Conservation (phyloP, 2,797 vertebrate species). For the Crocidura indochinensis region DNA sequence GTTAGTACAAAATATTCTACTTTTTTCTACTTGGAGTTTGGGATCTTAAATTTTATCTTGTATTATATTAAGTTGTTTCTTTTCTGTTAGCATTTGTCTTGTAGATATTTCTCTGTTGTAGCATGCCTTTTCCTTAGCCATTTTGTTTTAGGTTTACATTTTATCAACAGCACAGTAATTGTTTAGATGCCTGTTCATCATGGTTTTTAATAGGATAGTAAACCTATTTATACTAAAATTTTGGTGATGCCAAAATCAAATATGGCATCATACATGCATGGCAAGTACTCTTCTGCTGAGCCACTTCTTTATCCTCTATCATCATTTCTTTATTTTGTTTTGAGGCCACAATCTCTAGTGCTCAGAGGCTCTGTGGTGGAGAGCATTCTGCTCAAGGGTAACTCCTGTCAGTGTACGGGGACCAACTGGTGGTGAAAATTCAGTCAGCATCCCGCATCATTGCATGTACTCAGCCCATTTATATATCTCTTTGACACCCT, state of each 20-base stretch:
- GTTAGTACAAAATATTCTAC: neutral
- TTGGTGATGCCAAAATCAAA: neutral
- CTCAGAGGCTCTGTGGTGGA: too few species aligned
- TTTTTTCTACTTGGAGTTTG: slow-evolving; percentile 23
- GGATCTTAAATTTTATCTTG: slow-evolving; percentile 3
- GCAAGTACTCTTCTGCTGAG: too few species aligned
- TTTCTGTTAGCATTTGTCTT: slow-evolving; percentile 17
- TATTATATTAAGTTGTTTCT: slow-evolving; percentile 10
- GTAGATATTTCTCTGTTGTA: slow-evolving; percentile 6
- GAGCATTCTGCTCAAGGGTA: too few species aligned
- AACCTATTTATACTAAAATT: neutral
- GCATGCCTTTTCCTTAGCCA: neutral
- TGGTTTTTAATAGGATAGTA: neutral
- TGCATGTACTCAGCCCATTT: too few species aligned
- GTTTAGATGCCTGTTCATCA: neutral
- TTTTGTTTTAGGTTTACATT: slow-evolving; percentile 7
- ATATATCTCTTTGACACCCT: too few species aligned
- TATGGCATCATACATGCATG: too few species aligned
- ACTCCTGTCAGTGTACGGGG: too few species aligned
- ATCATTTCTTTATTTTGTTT: too few species aligned
- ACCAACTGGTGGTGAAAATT: too few species aligned
- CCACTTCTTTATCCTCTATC: too few species aligned
- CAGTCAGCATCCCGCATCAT: too few species aligned
- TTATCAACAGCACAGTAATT: slow-evolving; percentile 24
- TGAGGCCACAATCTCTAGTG: too few species aligned